phyloP scores from a whole-genome alignment of 2,888 invertebrate species.

The Xiphydria camelus region DNA sequence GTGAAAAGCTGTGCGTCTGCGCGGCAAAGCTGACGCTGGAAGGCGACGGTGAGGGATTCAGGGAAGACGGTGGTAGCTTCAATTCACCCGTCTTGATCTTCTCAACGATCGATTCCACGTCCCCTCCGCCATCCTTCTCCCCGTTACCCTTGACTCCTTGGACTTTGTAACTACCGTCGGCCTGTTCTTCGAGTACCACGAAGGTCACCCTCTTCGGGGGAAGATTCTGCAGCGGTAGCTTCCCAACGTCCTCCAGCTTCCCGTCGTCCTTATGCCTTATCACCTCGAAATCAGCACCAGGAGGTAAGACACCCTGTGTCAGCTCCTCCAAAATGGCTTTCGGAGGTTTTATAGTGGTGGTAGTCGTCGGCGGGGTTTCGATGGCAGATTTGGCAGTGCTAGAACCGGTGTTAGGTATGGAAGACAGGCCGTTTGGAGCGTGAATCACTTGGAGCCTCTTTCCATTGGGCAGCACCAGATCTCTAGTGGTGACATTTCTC shows the following conservation, averaged over 20 bases:
- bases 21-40: conserved; percentile 39
- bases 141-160: conserved; percentile 81
- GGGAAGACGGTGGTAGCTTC: conserved; percentile 68
- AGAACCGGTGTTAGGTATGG: conserved; percentile 35
- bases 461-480: conserved; percentile 74
- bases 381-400: conserved; percentile 50
- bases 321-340: conserved; percentile 74
- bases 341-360: conserved; percentile 67
- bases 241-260: conserved; percentile 70
- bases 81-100: conserved; percentile 82
- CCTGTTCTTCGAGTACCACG: conserved; percentile 83
- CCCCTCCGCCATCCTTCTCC: conserved; percentile 67
- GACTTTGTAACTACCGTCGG: conserved; percentile 83
- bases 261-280: conserved; percentile 77
- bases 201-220: conserved; percentile 83
- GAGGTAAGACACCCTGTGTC: conserved; percentile 78
- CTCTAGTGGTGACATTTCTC: conserved; percentile 74
- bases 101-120: conserved; percentile 79
- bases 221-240: conserved; percentile 64
- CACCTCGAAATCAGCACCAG: conserved; percentile 79
- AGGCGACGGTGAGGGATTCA: conserved; percentile 39
- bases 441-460: conserved; percentile 69
- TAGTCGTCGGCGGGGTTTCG: conserved; percentile 54
- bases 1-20: conserved; percentile 5
- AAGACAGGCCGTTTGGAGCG: conserved; percentile 38